Conservation (phyloP, 2,888 invertebrate genomes). For the Galeopsomyia nigrocyanea region DNA sequence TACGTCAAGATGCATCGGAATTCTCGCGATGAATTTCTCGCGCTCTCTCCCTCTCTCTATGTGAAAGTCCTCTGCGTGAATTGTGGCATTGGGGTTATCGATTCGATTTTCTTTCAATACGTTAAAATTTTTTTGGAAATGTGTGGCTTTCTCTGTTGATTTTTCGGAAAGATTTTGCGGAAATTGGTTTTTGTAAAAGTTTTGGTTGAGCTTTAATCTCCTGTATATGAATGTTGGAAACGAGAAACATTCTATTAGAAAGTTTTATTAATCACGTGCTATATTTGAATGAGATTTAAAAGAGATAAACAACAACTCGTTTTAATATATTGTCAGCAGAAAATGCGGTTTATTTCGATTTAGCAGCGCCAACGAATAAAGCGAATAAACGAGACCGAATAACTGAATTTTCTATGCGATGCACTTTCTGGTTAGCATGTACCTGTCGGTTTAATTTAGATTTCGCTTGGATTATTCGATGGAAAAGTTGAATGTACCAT, state of each 20-base stretch:
- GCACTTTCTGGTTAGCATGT: slow-evolving; percentile 1
- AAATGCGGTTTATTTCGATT: not conserved
- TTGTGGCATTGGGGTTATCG: no score
- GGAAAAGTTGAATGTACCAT: not conserved
- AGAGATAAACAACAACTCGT: no score
- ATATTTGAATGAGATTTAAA: no score
- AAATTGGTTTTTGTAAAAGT: not conserved
- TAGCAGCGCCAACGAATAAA: not conserved
- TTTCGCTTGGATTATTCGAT: not conserved
- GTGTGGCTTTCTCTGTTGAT: not conserved
- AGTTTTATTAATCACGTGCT: no score
- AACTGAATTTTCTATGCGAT: slow-evolving; percentile 3
- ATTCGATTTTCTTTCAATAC: no score
- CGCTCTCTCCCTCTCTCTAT: no score
- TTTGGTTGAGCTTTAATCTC: no score
- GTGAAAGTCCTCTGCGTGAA: no score
- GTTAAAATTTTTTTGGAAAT: not conserved
- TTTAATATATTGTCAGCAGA: no score
- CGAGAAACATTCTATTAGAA: no score
- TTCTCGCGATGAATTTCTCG: not conserved
- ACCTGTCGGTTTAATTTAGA: slow-evolving; percentile 13
- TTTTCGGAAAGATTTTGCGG: not conserved
- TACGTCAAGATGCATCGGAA: slow-evolving; percentile 30
- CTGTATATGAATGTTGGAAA: no score
- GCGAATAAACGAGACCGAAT: not conserved